Base-by-base conservation (phyloP, 2,888 invertebrate species). In the Tetropium fuscum region DNA sequence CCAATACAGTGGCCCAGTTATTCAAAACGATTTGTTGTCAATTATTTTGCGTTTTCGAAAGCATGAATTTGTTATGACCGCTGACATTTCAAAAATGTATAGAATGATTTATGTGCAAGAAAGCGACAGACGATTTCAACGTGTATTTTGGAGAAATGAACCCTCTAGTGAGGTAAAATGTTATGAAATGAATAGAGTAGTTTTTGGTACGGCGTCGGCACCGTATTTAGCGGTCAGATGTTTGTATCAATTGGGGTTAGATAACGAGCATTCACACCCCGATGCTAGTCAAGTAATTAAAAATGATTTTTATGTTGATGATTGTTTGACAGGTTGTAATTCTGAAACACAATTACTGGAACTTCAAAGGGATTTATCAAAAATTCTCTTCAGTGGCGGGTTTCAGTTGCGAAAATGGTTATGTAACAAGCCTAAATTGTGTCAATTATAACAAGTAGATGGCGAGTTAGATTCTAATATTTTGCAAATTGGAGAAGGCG, bases 231-330 rank as follows among this genome's bases (percentile, higher is more conserved):
- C 58, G n/a, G 41, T 56, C 6, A 30, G 63, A 16, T 58, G 60
- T 58, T 41, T 64, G n/a, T 41, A 41, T 27, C 62, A 63, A 45
- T 43, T 68, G 19, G 66, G 57, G 2, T 13, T 43, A n/a, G 60
- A 65, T 13, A 43, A 48, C 13, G 25, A 53, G 36, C 6, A 7
- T 8, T 36, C 16, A 8, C 56, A 44, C 53, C 62, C 68, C 3
- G 13, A 16, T 10, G 60, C 59, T 8, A 40, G 58, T 32, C 7
- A 36, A 30, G 53, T 58, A 8, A 63, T 67, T 15, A 49, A 40
- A 43, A 60, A 27, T 13, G 56, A 67, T 40, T 70, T 70, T 32
- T 69, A 64, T 36, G 59, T 70, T 8, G 69, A 71, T 41, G 70
- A 68, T 11, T 20, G 58, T 2, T 15, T 69, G 18, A 49, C 62